A percentile compares a stretch with the other conserved stretches of the same genome.
Conservation (phyloP, 2,888 invertebrate species). For the Sialis lutaria region DNA sequence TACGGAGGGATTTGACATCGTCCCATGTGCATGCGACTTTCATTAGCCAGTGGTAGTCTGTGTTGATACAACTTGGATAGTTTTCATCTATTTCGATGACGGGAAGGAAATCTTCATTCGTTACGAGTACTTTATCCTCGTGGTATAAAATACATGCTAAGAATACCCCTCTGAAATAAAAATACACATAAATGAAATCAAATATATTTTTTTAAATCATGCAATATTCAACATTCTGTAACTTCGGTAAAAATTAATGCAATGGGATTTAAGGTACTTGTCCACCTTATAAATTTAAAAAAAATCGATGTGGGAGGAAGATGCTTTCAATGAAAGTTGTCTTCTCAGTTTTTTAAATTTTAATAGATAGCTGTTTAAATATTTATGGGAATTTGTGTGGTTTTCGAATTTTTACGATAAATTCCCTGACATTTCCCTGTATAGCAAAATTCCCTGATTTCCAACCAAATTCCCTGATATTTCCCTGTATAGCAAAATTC, state of each 20-base stretch:
- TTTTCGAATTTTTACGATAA: no score
- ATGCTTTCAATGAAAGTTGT: no score
- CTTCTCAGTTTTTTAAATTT: no score
- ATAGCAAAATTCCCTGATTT: no score
- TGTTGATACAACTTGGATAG: constrained; percentile 78
- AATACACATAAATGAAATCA: constrained; percentile 2
- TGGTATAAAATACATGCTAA: constrained; percentile 85
- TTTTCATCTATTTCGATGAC: constrained; percentile 95
- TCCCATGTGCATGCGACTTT: constrained; percentile 97
- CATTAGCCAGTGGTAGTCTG: constrained; percentile 96
- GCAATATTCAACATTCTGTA: neutral
- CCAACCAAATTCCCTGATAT: no score
- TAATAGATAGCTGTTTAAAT: no score
- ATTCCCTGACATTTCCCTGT: no score
- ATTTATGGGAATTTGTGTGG: no score
- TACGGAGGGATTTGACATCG: constrained; percentile 77
- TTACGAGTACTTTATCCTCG: constrained; percentile 89
- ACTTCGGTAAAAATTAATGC: neutral
- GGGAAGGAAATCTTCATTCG: constrained; percentile 92
- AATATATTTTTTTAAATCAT: neutral
- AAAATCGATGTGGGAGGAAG: no score
- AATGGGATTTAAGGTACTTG: no score
- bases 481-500: no score
- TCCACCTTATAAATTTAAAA: no score
- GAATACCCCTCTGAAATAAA: constrained; percentile 67